Percentiles rank a stretch among this genome's conserved stretches.
These are phyloP conservation scores for Mus spretus DNA, from an alignment of 2,797 vertebrate species.

Conservation along the genomic window DNA sequence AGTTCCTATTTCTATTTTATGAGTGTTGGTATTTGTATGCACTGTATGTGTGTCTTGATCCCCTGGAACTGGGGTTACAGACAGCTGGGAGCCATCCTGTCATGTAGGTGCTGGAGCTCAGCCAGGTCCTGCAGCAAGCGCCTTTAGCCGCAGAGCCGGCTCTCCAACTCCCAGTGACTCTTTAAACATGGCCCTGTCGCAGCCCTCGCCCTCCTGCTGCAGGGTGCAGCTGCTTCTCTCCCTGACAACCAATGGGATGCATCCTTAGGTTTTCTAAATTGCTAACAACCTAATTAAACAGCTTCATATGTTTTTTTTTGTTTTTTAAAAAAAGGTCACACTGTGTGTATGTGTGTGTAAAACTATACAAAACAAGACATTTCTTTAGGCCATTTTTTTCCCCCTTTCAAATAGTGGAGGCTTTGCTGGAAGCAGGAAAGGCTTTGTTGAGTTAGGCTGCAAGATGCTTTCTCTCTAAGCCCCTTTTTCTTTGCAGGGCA, in stretches of 20 bases:
- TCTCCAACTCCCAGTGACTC: not conserved
- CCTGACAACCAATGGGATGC: not conserved
- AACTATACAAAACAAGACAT: not conserved
- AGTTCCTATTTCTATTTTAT: not conserved
- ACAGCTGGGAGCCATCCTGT: not conserved
- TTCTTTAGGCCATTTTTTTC: not conserved
- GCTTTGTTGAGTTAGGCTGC: not conserved
- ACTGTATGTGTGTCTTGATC: not conserved
- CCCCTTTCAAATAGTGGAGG: not conserved
- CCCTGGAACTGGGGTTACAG: not conserved
- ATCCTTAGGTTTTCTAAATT: not conserved
- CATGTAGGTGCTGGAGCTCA: not conserved
- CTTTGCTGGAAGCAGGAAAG: not conserved
- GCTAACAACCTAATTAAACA: not conserved
- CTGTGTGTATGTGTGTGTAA: not conserved
- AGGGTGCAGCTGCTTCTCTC: not conserved
- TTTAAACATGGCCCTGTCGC: not conserved
- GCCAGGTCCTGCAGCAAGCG: not conserved
- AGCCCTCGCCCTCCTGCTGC: not conserved
- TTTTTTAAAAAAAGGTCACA: not conserved
- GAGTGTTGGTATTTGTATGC: not conserved
- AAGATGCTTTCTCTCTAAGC: not conserved
- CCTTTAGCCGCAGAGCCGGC: not conserved
- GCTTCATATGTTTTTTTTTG: not conserved
- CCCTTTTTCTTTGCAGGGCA: not conserved